Percentiles rank a stretch among this genome's conserved stretches.
These are phyloP conservation scores for Stegodyphus dumicola DNA, from an alignment of 1,140 invertebrate species.

Conservation along the genomic window DNA sequence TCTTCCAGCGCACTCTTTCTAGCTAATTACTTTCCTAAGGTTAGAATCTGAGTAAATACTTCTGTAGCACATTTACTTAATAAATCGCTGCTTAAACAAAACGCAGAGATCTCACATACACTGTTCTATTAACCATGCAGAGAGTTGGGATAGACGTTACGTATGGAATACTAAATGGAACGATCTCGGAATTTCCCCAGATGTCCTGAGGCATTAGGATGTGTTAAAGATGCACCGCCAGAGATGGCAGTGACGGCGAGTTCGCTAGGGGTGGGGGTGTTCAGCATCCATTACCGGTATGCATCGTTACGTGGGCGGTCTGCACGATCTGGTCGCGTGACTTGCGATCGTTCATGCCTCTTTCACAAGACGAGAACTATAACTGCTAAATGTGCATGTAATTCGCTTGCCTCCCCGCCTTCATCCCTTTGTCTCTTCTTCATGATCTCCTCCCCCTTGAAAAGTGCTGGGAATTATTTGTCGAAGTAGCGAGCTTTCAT, in stretches of 20 bases:
- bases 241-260: not conserved
- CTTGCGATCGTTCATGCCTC: not conserved
- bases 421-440: not conserved
- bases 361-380: constrained; percentile 24
- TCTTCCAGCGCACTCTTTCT: too few species aligned
- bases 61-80: too few species aligned
- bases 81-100: too few species aligned
- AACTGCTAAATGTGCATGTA: constrained; percentile 13
- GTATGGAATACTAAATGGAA: constrained; percentile 13
- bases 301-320: constrained; percentile 11
- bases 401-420: not conserved
- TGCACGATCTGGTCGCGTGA: constrained; percentile 8
- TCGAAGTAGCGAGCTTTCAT: too few species aligned
- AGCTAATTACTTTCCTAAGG: too few species aligned
- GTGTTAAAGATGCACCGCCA: constrained; percentile 5
- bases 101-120: too few species aligned
- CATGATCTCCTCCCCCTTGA: not conserved
- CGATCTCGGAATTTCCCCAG: constrained; percentile 3
- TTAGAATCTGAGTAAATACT: too few species aligned
- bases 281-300: constrained; percentile 21
- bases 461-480: too few species aligned
- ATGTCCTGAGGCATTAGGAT: constrained; percentile 20
- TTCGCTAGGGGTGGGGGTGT: constrained; percentile 1
- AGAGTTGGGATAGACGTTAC: not conserved
- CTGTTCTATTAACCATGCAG: too few species aligned